Percentiles rank a stretch among this genome's conserved stretches.
Conservation (phyloP, 2,888 invertebrate species). For the Cryptocheilus praepositus region DNA sequence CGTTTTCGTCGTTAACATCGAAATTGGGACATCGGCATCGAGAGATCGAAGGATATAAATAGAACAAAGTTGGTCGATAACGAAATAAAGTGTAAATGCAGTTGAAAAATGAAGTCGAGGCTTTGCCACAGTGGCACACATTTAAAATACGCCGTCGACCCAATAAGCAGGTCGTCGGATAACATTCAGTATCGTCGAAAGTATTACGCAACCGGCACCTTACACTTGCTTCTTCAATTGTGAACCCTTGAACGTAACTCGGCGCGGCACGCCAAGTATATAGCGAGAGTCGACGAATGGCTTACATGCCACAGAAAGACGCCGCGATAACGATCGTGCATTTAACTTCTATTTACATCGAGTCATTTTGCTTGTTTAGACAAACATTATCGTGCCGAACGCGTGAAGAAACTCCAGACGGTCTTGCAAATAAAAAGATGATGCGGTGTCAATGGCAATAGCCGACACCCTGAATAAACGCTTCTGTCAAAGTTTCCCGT, state of each 20-base stretch:
- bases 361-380: slow-evolving; percentile 10
- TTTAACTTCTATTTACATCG: slow-evolving; percentile 12
- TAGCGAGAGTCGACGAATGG: slow-evolving; percentile 3
- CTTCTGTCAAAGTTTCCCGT: not conserved
- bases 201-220: slow-evolving; percentile 37
- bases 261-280: slow-evolving; percentile 6
- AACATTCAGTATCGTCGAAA: slow-evolving; percentile 13
- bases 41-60: no score
- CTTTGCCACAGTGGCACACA: no score
- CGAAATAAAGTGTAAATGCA: no score
- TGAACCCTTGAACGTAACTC: slow-evolving; percentile 24
- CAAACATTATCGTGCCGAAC: slow-evolving; percentile 22
- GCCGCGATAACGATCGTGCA: slow-evolving; percentile 10
- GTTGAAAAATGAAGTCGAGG: no score
- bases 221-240: slow-evolving; percentile 39
- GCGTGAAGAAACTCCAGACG: slow-evolving; percentile 5
- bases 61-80: no score
- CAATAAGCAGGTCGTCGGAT: no score
- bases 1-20: no score
- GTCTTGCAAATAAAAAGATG: no score
- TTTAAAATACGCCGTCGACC: no score
- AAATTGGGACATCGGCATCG: no score
- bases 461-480: slow-evolving; percentile 7
- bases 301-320: not conserved
- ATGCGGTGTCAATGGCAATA: not conserved